Conservation (phyloP, 2,888 invertebrate species). For the Ecliptopera silaceata region DNA sequence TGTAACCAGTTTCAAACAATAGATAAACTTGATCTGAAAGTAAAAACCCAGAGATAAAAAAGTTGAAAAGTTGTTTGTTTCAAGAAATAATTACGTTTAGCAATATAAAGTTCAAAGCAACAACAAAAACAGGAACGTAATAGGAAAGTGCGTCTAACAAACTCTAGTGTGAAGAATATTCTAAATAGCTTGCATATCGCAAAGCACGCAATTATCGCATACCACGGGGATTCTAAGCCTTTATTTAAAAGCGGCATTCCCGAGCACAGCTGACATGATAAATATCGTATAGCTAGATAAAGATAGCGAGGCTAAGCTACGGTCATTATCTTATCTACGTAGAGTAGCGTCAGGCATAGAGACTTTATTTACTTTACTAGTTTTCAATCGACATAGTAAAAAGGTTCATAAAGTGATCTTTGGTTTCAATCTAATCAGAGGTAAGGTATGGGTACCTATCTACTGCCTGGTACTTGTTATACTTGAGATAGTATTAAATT, state of each 20-base stretch:
- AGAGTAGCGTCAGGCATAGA: background rate
- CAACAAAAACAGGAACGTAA: background rate
- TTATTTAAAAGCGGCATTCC: constrained; percentile 10
- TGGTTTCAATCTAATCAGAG: too few relatives aligned
- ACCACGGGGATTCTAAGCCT: constrained; percentile 8
- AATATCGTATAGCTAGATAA: constrained; percentile 9
- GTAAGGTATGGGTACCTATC: too few relatives aligned
- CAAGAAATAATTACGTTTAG: too few relatives aligned
- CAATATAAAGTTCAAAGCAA: too few relatives aligned
- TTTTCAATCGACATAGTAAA: too few relatives aligned
- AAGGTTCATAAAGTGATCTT: too few relatives aligned
- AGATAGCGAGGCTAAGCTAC: background rate
- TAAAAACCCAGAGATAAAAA: too few relatives aligned
- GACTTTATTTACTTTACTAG: background rate
- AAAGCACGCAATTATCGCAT: constrained; percentile 23
- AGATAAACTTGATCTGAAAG: too few relatives aligned
- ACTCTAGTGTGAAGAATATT: background rate
- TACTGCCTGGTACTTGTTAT: too few relatives aligned
- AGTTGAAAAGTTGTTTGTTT: too few relatives aligned
- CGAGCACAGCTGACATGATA: constrained; percentile 7
- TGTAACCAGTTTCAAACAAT: too few relatives aligned
- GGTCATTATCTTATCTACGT: constrained; percentile 6
- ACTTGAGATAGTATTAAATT: too few relatives aligned
- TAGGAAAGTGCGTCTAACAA: background rate
- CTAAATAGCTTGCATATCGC: constrained; percentile 2